Percentiles rank a stretch among this genome's conserved stretches.
Evolutionary conservation across 2,888 invertebrate genomes (phyloP).

Genomic region (Pocota personata): DNA sequence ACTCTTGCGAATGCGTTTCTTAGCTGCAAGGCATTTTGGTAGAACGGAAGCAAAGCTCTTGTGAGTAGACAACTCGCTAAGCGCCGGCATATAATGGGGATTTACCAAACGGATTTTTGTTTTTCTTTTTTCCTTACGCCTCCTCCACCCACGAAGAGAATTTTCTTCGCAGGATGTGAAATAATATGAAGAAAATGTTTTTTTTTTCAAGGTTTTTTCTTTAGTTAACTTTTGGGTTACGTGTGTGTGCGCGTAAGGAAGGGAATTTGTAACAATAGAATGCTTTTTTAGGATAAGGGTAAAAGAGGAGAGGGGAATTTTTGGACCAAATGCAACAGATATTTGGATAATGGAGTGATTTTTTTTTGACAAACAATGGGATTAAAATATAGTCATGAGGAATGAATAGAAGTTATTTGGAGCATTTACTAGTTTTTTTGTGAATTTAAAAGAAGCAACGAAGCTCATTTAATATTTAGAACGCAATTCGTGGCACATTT

Average conservation of each 20-base stretch:
- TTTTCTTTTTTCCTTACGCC: not conserved
- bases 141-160: not conserved
- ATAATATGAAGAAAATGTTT: conserved; percentile 58
- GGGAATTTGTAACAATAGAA: conserved; percentile 49
- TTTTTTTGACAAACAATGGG: conserved; percentile 41
- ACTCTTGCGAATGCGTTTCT: conserved; percentile 66
- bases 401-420: conserved; percentile 52
- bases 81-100: conserved; percentile 57
- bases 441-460: conserved; percentile 25
- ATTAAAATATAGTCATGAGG: conserved; percentile 43
- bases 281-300: conserved; percentile 26
- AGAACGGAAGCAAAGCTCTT: conserved; percentile 64
- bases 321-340: conserved; percentile 65
- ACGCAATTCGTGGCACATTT: conserved; percentile 25
- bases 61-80: conserved; percentile 63
- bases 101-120: conserved; percentile 45
- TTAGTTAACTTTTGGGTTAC: conserved; percentile 29
- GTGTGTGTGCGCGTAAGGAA: not conserved
- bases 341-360: conserved; percentile 44
- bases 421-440: conserved; percentile 29
- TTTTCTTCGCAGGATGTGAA: conserved; percentile 47
- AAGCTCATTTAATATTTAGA: not conserved
- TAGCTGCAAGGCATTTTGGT: conserved; percentile 62
- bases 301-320: not conserved
- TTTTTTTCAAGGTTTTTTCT: conserved; percentile 53